Base-by-base conservation (phyloP, 1,140 invertebrate genomes). In the Linepithema humile region DNA sequence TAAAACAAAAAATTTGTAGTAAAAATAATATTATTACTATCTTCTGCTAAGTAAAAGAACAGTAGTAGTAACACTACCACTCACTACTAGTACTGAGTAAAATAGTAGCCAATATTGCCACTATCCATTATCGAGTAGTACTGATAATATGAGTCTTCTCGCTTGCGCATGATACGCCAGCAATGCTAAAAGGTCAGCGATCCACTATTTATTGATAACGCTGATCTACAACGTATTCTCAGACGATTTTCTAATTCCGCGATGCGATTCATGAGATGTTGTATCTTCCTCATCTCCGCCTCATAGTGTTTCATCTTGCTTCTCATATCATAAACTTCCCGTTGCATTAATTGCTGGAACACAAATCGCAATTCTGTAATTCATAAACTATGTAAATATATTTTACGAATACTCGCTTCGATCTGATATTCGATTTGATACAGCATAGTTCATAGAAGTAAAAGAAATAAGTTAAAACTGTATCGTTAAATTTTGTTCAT, bases 261-360 rank as follows among this genome's bases (percentile, higher is more conserved):
- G 0, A 94, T 91, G 83, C 89, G 90, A 67, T 88, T 93, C 15
- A 90, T 90, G 20, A 94, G 73, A 59, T 94, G 92, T 48, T 94
- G 92, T 59, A 94, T 90, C 72, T 91, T 94, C 32, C 91, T 92
- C 1, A 90, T 90, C 77, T 94, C 93, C n/a, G 90, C 64, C 43
- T 94, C 94, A 12, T 93, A 93, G 57, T 91, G 85, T 48, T 93
- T 92, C 0, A 94, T 85, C 69, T 93, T 94, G 45, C 75, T 93
- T 40, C 89, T 89, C 90, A 94, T 91, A 17, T 93, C 92, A 62
- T 92, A 91, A 38, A 94, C 82, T 85, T 94, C 93, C 53, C 93
- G 93, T 62, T 94, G 91, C 92, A 94, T 93, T 5, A 89, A 5
- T 90, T 93, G 92, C 93, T 94, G 77, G 55, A 90, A 91, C 62